phyloP scores from a whole-genome alignment of 2,888 invertebrate genomes.

The Meta bourneti region DNA sequence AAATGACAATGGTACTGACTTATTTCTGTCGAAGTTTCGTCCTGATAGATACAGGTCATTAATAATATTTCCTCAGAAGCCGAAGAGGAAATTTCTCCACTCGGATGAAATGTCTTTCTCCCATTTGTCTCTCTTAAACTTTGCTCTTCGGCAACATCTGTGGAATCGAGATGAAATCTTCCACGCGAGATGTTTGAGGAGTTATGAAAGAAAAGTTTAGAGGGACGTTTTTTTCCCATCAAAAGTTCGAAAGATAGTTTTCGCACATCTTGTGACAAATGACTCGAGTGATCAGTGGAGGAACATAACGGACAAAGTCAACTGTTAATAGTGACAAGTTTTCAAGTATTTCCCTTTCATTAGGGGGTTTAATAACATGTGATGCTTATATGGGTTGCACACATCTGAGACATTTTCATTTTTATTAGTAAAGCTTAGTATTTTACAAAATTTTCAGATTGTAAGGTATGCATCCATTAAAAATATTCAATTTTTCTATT shows the following conservation, averaged over 20 bases:
- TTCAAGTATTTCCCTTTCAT: too few relatives aligned
- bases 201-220: not conserved
- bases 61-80: not conserved
- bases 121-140: conserved; percentile 18
- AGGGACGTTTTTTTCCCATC: not conserved
- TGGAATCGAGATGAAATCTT: not conserved
- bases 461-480: too few relatives aligned
- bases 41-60: not conserved
- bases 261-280: not conserved
- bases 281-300: not conserved
- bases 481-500: too few relatives aligned
- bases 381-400: too few relatives aligned
- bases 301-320: too few relatives aligned
- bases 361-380: too few relatives aligned
- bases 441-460: too few relatives aligned
- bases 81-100: not conserved
- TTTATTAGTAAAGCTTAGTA: too few relatives aligned
- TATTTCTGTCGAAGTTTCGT: not conserved
- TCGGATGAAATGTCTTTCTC: not conserved
- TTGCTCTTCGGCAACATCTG: not conserved
- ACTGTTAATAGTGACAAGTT: too few relatives aligned
- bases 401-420: too few relatives aligned
- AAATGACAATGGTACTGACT: not conserved
- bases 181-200: not conserved
- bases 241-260: not conserved